Percentiles rank a stretch among this genome's conserved stretches.
These are phyloP conservation scores for Acanthochromis polyacanthus DNA, from an alignment of 2,113 vertebrate species.

Conservation along the genomic window DNA sequence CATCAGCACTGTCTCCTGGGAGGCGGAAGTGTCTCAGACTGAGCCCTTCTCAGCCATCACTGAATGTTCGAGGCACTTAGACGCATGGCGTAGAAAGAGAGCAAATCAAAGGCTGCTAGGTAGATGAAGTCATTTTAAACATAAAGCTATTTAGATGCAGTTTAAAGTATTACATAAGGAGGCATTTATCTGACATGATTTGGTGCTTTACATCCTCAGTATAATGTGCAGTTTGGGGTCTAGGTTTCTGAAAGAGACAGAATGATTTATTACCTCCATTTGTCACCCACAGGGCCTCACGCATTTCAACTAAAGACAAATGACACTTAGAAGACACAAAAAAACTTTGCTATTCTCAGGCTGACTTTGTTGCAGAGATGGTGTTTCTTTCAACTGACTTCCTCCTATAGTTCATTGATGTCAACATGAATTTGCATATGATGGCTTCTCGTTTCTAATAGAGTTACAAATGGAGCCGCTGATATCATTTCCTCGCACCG, in stretches of 20 bases:
- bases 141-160: constrained; percentile 29
- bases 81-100: not conserved
- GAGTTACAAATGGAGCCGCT: constrained; percentile 43
- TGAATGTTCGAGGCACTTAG: constrained; percentile 29
- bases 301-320: constrained; percentile 56
- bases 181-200: constrained; percentile 27
- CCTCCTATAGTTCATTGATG: constrained; percentile 41
- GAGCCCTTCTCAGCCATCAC: constrained; percentile 35
- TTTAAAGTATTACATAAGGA: constrained; percentile 16
- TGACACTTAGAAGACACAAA: constrained; percentile 51
- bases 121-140: constrained; percentile 15
- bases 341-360: constrained; percentile 15
- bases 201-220: constrained; percentile 21
- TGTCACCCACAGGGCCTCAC: constrained; percentile 45
- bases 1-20: constrained; percentile 57
- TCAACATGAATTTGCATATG: constrained; percentile 51
- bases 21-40: constrained; percentile 44
- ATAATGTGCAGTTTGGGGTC: constrained; percentile 6
- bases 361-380: constrained; percentile 25
- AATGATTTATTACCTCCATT: constrained; percentile 62
- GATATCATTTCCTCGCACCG: constrained; percentile 13
- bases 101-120: constrained; percentile 11
- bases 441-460: constrained; percentile 58
- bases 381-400: constrained; percentile 28
- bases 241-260: constrained; percentile 31